These are phyloP conservation scores for Tachina grossa DNA, from an alignment of 2,888 invertebrate species.

Conservation along the genomic window DNA sequence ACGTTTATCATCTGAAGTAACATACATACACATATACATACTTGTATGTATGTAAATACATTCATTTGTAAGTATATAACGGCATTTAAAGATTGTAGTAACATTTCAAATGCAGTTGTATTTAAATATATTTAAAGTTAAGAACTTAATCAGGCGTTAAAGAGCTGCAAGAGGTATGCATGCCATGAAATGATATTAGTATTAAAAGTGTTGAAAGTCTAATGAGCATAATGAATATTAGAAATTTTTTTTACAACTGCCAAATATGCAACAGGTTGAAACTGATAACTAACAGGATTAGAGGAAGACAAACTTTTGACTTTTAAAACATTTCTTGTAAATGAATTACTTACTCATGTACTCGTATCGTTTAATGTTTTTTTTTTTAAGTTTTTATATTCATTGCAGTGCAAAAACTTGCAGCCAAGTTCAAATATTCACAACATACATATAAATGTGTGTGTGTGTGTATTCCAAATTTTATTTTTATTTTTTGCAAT, in stretches of 20 bases:
- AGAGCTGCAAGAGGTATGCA: conserved; percentile 12
- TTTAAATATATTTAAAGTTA: conserved; percentile 61
- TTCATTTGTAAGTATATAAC: not conserved
- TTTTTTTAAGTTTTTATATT: no score
- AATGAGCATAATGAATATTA: conserved; percentile 46
- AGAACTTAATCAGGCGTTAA: conserved; percentile 53
- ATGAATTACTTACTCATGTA: no score
- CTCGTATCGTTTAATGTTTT: no score
- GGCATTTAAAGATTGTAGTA: not conserved
- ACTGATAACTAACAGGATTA: conserved; percentile 12
- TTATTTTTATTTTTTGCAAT: not conserved
- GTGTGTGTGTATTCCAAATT: not conserved
- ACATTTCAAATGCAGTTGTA: conserved; percentile 49
- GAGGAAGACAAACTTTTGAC: not conserved
- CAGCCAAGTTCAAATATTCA: no score
- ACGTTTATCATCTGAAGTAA: conserved; percentile 45
- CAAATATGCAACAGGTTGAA: conserved; percentile 33
- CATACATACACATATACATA: not conserved
- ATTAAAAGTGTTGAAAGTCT: conserved; percentile 47
- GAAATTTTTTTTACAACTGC: not conserved
- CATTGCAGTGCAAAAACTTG: no score
- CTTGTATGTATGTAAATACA: not conserved
- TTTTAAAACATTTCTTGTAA: not conserved
- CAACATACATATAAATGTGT: no score
- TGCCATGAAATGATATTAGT: conserved; percentile 1